Percentiles rank a stretch among this genome's conserved stretches.
These are phyloP conservation scores for Drosophila picticornis DNA, from an alignment of 2,888 invertebrate genomes.

Conservation along the genomic window DNA sequence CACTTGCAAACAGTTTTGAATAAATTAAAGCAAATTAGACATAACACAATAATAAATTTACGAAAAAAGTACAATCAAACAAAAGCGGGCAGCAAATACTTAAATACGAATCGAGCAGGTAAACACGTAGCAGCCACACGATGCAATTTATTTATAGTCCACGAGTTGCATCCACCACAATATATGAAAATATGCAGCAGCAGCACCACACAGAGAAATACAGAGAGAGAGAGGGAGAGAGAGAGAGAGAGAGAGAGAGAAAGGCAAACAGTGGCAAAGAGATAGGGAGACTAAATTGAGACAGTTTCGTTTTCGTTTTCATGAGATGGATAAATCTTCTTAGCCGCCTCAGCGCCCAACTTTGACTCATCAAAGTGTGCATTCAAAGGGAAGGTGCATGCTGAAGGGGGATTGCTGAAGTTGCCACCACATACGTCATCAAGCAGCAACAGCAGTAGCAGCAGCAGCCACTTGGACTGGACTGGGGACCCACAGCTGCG, in stretches of 20 bases:
- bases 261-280: conserved; percentile 6
- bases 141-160: conserved; percentile 52
- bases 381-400: neutral
- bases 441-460: conserved; percentile 16
- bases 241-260: conserved; percentile 9
- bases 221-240: conserved; percentile 4
- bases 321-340: conserved; percentile 58
- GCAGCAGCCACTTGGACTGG: conserved; percentile 18
- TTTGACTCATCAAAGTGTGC: conserved; percentile 51
- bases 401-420: neutral
- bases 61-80: conserved; percentile 27
- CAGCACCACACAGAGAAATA: neutral
- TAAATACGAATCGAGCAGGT: conserved; percentile 40
- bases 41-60: conserved; percentile 68
- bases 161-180: conserved; percentile 56
- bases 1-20: conserved; percentile 47
- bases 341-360: conserved; percentile 28
- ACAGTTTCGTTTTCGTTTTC: conserved; percentile 75
- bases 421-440: conserved; percentile 64
- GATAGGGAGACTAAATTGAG: conserved; percentile 42
- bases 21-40: conserved; percentile 65
- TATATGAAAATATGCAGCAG: conserved; percentile 45
- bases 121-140: conserved; percentile 45
- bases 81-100: conserved; percentile 31
- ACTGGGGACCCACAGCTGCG: conserved; percentile 58